Evolutionary conservation across 2,888 invertebrate genomes (phyloP), one percentile per base, ranked within the genome.

Genomic region (Venusia cambrica): DNA sequence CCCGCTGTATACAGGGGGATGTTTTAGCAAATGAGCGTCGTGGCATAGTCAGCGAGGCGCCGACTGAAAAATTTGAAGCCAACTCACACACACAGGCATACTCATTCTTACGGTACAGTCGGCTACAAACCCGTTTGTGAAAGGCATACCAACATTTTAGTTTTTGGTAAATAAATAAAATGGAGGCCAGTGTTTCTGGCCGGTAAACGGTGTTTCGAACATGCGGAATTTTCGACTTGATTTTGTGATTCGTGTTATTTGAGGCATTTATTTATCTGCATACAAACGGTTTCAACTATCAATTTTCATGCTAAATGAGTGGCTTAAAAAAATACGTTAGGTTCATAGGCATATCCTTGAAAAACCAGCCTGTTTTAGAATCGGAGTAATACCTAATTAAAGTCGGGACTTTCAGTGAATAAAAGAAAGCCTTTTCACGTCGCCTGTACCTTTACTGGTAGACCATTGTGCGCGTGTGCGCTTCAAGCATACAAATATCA

Each of bases 1-100:
- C 22, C 26, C 12, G 24, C 37, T 57, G 51, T 53, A 53, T 62
- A 65, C 54, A 54, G 56, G 54, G 63, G 68, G 66, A 71, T 73
- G 73, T 80, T 78, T 80, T 80, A 80, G 78, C 74, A 80, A 81
- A 81, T 80, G 81, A 81, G 72, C 57, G 64, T 57, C 64, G 66
- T 57, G 57, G 58, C 51, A 51, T 69, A 69, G 68, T 62, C 67
- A 58, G 58, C 54, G 48, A 57, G 68, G 64, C 64, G 64, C 64
- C 59, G 52, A 53, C 57, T 66, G 67, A 66, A 67, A 67, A 64
- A 69, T 67, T 65, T 54, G 64, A 56, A 57, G 54, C 51, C 48
- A 54, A 50, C 49, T 53, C 51, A 56, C 57, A 38, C 42, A 51
- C 45, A 49, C 40, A 44, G n/a, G 3, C 22, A 22, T 15, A 31